Conservation (phyloP, 2,113 vertebrate genomes). For the Odontophorus gujanensis region DNA sequence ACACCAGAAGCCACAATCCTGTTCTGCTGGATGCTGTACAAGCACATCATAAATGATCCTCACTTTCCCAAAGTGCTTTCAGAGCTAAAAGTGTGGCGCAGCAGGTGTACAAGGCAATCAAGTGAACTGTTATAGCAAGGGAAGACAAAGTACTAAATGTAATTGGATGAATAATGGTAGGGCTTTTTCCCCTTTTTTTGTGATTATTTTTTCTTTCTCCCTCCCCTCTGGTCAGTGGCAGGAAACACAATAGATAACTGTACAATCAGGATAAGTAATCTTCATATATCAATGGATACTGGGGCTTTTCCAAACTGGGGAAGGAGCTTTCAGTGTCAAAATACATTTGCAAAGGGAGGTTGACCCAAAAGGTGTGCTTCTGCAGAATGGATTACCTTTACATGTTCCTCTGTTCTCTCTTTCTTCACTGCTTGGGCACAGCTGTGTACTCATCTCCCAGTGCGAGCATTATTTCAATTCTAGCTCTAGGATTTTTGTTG, state of each 20-base stretch:
- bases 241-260: background rate
- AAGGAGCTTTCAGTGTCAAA: background rate
- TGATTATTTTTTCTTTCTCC: no score
- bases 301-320: background rate
- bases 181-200: background rate
- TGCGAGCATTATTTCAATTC: background rate
- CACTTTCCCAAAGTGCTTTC: conserved; percentile 17
- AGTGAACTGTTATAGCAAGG: background rate
- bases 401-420: background rate
- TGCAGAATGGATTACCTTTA: background rate
- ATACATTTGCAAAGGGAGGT: background rate
- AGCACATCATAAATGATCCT: background rate
- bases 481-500: background rate
- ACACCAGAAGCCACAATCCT: background rate
- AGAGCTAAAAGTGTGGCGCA: conserved; percentile 16
- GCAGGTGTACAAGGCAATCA: conserved; percentile 22
- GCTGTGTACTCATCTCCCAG: background rate
- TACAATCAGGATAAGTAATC: background rate
- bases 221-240: background rate
- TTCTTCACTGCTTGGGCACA: background rate
- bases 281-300: background rate
- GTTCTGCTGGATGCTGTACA: background rate
- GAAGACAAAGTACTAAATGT: conserved; percentile 25
- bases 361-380: background rate
- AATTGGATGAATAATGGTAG: background rate